Percentiles rank a stretch among this genome's conserved stretches.
These are phyloP conservation scores for Trachelipus rathkii DNA, from an alignment of 1,140 invertebrate species.

Conservation along the genomic window DNA sequence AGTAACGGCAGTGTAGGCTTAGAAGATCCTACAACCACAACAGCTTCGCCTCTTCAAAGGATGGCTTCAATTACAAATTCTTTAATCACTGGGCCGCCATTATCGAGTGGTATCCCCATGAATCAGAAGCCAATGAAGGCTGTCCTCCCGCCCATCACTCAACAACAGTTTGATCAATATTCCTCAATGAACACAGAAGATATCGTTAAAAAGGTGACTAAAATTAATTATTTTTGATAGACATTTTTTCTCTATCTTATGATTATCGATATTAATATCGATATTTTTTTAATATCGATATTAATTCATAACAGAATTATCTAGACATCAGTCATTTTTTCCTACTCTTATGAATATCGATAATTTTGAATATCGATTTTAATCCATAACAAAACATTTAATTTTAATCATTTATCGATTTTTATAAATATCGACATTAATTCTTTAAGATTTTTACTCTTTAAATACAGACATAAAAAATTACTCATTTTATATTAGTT, in stretches of 20 bases:
- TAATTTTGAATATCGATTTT: too few species aligned
- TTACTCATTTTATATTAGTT: too few species aligned
- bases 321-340: too few species aligned
- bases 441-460: too few species aligned
- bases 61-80: conserved; percentile 98
- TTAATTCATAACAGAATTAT: too few species aligned
- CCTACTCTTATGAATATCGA: too few species aligned
- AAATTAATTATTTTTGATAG: not conserved
- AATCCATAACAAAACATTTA: too few species aligned
- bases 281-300: too few species aligned
- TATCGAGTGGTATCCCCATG: conserved; percentile 64
- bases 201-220: conserved; percentile 80
- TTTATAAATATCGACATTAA: too few species aligned
- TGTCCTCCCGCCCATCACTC: conserved; percentile 93
- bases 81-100: conserved; percentile 82
- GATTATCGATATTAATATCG: too few species aligned
- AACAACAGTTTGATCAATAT: conserved; percentile 98
- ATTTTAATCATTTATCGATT: too few species aligned
- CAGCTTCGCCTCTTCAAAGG: conserved; percentile 76
- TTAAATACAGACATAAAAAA: too few species aligned
- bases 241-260: conserved; percentile 1
- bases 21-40: conserved; percentile 7
- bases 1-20: conserved; percentile 19
- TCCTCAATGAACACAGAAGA: conserved; percentile 98
- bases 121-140: conserved; percentile 86